Evolutionary conservation across 2,888 invertebrate genomes (phyloP), one percentile per base, ranked within the genome.

Genomic region (Syrista parreyssii): DNA sequence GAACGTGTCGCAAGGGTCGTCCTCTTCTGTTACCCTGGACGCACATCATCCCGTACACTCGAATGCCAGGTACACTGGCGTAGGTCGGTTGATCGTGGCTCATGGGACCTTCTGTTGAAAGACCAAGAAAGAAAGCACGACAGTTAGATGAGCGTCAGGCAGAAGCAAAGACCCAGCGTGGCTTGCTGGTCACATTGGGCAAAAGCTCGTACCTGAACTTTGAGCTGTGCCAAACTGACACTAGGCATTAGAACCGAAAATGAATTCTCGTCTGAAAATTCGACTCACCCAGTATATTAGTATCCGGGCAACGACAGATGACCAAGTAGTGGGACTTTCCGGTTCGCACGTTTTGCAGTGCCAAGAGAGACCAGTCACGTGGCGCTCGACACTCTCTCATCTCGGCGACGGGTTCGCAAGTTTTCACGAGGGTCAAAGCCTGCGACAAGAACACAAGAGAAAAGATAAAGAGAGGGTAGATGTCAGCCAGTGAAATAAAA

Each of bases 11-110:
- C 79, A 92, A 84, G 68, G 92, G 92, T 75, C 92, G 89, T 69
- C 91, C 91, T 82, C 92, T 89, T 82, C 93, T 88, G 79, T 87
- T 90, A 68, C 89, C 89, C 84, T 93, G 93, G 0, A 97, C 96
- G 89, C 98, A 98, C 95, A 98, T 96, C 98, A 98, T 98, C 73
- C 98, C 98, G 88, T 97, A 98, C 0, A 98, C 98, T 83, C 97
- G 94, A 82, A 98, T 98, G 1, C 98, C 98, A 4, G 98, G 98
- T 12, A 98, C 97, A 84, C 97, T 97, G 3, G 98, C 98, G 89
- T 98, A 98, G 0, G 97, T 97, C 23, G 98, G 98, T 89, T 97
- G 97, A 90, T 97, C 97, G 90, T 98, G 98, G 12, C 97, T 97
- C 95, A 98, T 97, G 76, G 98, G 98, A 23, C 98, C 98, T 92